A percentile compares a stretch with the other conserved stretches of the same genome.
phyloP scores from a whole-genome alignment of 92 coral and sea anemone genomes.

The Zoanthus sansibaricus region DNA sequence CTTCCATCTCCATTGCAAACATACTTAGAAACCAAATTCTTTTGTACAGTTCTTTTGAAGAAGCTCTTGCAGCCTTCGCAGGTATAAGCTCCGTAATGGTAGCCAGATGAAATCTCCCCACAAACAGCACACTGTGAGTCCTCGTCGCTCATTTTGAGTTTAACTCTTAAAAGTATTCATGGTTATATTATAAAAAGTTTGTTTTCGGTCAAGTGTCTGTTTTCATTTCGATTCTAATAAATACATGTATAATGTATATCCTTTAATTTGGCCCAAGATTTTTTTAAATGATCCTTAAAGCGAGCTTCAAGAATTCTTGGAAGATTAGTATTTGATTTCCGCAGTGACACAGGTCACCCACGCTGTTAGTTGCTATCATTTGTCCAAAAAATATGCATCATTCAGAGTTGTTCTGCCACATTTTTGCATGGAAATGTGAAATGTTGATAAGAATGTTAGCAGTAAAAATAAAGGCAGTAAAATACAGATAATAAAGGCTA shows the following conservation, averaged over 20 bases:
- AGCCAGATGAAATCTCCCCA: constrained; percentile 87
- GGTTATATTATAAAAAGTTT: neutral
- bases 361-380: neutral
- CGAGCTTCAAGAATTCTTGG: neutral
- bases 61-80: constrained; percentile 99
- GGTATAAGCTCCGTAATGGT: constrained; percentile 95
- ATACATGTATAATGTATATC: neutral
- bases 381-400: neutral
- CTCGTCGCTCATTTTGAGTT: constrained; percentile 23
- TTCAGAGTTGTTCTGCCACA: neutral
- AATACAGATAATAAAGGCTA: neutral
- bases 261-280: neutral
- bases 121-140: constrained; percentile 87
- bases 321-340: neutral
- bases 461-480: too few relatives aligned
- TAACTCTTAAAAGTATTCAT: neutral
- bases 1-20: constrained; percentile 66
- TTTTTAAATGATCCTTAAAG: neutral
- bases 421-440: too few relatives aligned
- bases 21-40: constrained; percentile 80
- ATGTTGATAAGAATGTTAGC: too few relatives aligned
- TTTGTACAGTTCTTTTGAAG: constrained; percentile 93
- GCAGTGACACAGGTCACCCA: neutral
- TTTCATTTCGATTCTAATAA: neutral
- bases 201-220: neutral